Base-by-base conservation (phyloP, 1,140 invertebrate genomes). In the Heliconius eleuchia region DNA sequence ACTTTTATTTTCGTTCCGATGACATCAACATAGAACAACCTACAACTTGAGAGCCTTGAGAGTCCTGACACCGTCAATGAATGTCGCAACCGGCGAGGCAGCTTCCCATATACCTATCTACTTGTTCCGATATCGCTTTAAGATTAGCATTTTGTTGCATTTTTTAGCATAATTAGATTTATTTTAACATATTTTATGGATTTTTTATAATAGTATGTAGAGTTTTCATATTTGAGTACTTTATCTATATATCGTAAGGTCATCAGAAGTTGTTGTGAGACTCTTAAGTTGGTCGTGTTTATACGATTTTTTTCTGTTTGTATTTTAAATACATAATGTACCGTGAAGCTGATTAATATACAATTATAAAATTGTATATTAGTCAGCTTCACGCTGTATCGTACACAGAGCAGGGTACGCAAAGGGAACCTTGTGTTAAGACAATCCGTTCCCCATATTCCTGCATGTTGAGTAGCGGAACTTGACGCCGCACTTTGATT, bases 1-100 rank as follows among this genome's bases (percentile, higher is more conserved):
- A 86, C 83, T 87, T 83, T 86, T 86, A 86, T 85, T 84, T 85
- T 85, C 83, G 81, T 79, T 72, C 19, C 46, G 55, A 82, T 82
- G 81, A 82, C 81, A 82, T 82, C 81, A 82, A 42, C 39, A 30
- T 57, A 57, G 8, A 57, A 9, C 55, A 19, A 57, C 55, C 19
- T 30, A 71, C 34, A 39, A 72, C 34, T 72, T 39, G 71, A 72
- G 34, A 42, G 37, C 71, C 71, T 72, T 72, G 71, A 42, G 37
- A 4, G 71, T 72, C 71, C 71, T 39, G 60, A 72, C 34, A 9
- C 30, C 1, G 19, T 72, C 39, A 13, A 39, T 42, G 34, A 19
- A 37, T 39, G 71, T 72, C 30, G 71, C 71, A 72, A 72, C 34
- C n/a, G 34, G 71, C 71, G 30, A 72, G 34, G 71, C 37, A 72